These are phyloP conservation scores for Dolomedes plantarius DNA, from an alignment of 2,888 invertebrate genomes.

Conservation along the genomic window DNA sequence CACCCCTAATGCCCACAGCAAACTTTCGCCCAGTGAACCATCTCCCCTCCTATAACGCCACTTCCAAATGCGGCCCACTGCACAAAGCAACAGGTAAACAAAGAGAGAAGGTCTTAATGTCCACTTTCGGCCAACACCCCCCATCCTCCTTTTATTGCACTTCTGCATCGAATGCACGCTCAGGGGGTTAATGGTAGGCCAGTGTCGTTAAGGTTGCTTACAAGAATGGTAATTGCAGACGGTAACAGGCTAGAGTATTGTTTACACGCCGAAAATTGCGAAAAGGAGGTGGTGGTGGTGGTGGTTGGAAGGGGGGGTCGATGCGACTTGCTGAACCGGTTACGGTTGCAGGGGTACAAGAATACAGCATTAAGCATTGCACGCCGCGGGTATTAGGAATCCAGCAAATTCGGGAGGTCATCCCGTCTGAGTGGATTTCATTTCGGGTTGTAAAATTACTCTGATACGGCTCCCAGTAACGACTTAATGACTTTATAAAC, in stretches of 20 bases:
- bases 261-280: background rate
- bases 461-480: too few relatives aligned
- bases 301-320: background rate
- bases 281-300: background rate
- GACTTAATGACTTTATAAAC: too few relatives aligned
- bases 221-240: constrained; percentile 4
- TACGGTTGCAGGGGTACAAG: background rate
- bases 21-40: too few relatives aligned
- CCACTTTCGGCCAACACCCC: background rate
- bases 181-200: background rate
- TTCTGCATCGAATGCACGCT: background rate
- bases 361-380: background rate
- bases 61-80: too few relatives aligned
- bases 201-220: background rate
- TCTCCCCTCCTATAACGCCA: background rate
- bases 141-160: background rate
- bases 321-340: background rate
- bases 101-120: background rate
- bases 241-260: background rate
- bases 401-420: too few relatives aligned
- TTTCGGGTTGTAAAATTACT: too few relatives aligned
- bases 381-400: background rate
- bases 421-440: too few relatives aligned
- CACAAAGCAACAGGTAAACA: background rate
- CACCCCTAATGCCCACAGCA: background rate